Evolutionary conservation across 2,888 invertebrate species (phyloP), one percentile per base, ranked within the genome.

Genomic region (Agrotis puta): DNA sequence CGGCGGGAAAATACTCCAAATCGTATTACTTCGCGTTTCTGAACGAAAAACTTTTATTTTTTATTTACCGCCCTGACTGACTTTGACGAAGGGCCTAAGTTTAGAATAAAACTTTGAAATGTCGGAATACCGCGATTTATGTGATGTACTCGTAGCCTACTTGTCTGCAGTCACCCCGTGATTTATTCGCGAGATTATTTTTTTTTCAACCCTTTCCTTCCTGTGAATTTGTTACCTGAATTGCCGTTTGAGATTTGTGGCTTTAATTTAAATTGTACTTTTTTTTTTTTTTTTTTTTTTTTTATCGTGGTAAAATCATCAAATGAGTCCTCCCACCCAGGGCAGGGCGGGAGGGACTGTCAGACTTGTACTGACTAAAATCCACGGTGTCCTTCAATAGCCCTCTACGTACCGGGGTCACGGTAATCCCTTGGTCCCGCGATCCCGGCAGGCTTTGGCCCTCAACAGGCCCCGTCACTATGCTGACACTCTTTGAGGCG

Each of bases 81-180:
- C 92, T 93, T 93, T 94, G 94, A 94, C 92, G 93, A 89, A 93
- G 93, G 93, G 90, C 85, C 86, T 85, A 89, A 93, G 91, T 93
- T 93, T 90, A 86, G 88, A 90, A 90, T 89, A 90, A 89, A 91
- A 91, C 88, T 90, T 89, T 87, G 83, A 74, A 83, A 87, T 76
- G 84, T 85, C 86, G 85, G 85, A 87, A 89, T 86, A 85, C 72
- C 76, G 82, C 87, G 87, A 88, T 89, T 88, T 88, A 87, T 85
- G 86, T 76, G 79, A 66, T 58, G 73, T 77, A 74, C 82, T 85
- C 81, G 77, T 86, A 88, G 85, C 90, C 88, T 87, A 89, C 85
- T 90, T 91, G 48, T 53, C 70, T 81, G 70, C 77, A 59, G 79
- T 79, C 85, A 73, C 79, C 71, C 45, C 45, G 64, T 81, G 79